Percentiles rank a stretch among this genome's conserved stretches.
Evolutionary conservation across 2,113 vertebrate species (phyloP).

Genomic region (Odocoileus virginianus): DNA sequence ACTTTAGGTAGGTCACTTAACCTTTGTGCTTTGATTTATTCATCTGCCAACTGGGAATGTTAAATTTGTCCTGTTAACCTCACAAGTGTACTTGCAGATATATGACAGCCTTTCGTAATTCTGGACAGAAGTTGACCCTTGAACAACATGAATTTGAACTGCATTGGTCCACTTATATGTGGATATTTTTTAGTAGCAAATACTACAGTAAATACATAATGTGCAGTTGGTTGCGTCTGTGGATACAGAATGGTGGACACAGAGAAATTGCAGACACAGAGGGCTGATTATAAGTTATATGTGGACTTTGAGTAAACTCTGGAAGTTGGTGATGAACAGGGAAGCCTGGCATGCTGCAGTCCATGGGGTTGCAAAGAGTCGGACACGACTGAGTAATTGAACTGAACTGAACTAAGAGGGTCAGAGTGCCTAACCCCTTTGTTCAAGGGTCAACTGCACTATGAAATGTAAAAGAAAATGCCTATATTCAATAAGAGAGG

Average conservation of each 20-base stretch:
- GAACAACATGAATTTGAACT: background rate
- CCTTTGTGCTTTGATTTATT: background rate
- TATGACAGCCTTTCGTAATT: background rate
- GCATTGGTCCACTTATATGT: background rate
- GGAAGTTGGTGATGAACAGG: background rate
- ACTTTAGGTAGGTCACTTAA: background rate
- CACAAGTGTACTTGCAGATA: background rate
- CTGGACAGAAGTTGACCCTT: background rate
- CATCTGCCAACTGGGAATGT: background rate
- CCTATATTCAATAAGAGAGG: background rate
- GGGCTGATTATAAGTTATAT: background rate
- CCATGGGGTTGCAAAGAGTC: background rate
- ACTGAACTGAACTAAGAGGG: too few relatives aligned
- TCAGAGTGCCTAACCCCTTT: background rate
- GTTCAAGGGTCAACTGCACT: background rate
- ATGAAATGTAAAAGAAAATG: background rate
- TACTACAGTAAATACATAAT: background rate
- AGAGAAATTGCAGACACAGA: too few relatives aligned
- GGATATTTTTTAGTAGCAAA: background rate
- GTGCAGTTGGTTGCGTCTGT: fast-evolving
- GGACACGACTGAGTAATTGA: background rate
- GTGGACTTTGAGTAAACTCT: background rate
- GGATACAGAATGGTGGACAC: background rate
- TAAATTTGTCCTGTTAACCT: background rate
- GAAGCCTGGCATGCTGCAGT: background rate